Percentiles rank a stretch among this genome's conserved stretches.
Conservation (phyloP, 2,888 invertebrate species). For the Osedax frankpressi region DNA sequence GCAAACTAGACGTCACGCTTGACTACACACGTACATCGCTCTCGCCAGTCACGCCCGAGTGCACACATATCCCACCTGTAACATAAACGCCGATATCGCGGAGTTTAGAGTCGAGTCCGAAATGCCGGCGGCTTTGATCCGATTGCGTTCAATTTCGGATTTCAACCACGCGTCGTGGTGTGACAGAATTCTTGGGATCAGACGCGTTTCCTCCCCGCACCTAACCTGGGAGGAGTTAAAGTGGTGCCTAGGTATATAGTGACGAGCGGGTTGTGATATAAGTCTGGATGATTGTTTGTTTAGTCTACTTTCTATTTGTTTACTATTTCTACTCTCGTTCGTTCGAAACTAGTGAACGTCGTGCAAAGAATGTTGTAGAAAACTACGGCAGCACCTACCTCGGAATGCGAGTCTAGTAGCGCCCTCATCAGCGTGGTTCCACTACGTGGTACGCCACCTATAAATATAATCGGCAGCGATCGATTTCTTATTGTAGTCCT, state of each 20-base stretch:
- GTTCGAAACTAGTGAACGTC: too few relatives aligned
- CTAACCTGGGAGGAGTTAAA: too few relatives aligned
- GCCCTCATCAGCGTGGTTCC: slow-evolving; percentile 94
- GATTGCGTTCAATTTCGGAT: slow-evolving; percentile 51
- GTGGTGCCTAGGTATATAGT: too few relatives aligned
- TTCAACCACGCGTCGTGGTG: slow-evolving; percentile 88
- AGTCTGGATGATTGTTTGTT: too few relatives aligned
- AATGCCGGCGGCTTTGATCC: slow-evolving; percentile 50
- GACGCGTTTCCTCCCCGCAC: slow-evolving; percentile 86
- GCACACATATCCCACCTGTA: too few relatives aligned
- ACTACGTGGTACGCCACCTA: slow-evolving; percentile 91
- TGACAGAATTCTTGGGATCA: slow-evolving; percentile 87
- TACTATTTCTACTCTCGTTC: too few relatives aligned
- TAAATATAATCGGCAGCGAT: slow-evolving; percentile 63
- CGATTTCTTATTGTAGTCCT: slow-evolving; percentile 48
- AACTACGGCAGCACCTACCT: slow-evolving; percentile 36
- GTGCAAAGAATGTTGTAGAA: too few relatives aligned
- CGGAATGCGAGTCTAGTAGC: slow-evolving; percentile 93
- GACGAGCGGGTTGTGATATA: too few relatives aligned
- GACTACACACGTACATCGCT: too few relatives aligned
- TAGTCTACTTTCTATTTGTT: too few relatives aligned
- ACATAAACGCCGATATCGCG: slow-evolving; percentile 87
- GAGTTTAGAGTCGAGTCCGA: slow-evolving; percentile 80
- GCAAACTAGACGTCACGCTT: too few relatives aligned
- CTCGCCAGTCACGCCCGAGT: too few relatives aligned